Base-by-base conservation (phyloP, 2,797 vertebrate species). In the Nyctibius grandis region DNA sequence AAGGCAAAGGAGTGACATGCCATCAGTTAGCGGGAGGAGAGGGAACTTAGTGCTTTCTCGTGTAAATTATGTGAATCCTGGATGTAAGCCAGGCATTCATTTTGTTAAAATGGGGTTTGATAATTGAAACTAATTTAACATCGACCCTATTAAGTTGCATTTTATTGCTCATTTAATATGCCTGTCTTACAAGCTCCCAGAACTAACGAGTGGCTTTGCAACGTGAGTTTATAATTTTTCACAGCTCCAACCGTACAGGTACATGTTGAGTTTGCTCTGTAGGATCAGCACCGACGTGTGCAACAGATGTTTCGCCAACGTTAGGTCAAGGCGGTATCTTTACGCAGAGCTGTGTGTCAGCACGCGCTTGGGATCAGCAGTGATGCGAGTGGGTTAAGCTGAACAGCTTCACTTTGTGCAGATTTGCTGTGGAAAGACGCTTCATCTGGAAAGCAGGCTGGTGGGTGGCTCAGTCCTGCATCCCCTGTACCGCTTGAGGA, bases 161-260 rank as follows among this genome's bases (percentile, higher is more conserved):
- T 96, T 96, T 94, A 96, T 89, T 95, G 95, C 92, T 94, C 84
- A 70, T 93, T 93, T 96, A 92, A 91, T 86, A 12, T 5, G 56
- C 50, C 48, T 56, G 74, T 73, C 82, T 93, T 79, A 72, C 28
- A 20, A 76, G 44, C 89, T 96, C 70, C 67, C 76, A 45, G 74
- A 76, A 63, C 60, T 50, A 31, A 69, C 74, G 91, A 68, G 85
- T 4, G 3, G 23, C 77, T 96, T 82, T 75, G 84, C 92, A 48
- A 54, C 2, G 5, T 3, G 91, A 33, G 68, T 57, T 80, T 29
- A 26, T 73, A 57, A 76, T 86, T 87, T 89, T 34, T 47, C 67
- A 29, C 9, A 65, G 29, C 42, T 74, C 87, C 77, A 67, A 67
- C 50, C 33, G 0, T 2, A 12, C 33, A 51, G 85, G 78, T 77